Evolutionary conservation across 2,797 vertebrate species (phyloP).

Genomic region (Poecilia wingei): DNA sequence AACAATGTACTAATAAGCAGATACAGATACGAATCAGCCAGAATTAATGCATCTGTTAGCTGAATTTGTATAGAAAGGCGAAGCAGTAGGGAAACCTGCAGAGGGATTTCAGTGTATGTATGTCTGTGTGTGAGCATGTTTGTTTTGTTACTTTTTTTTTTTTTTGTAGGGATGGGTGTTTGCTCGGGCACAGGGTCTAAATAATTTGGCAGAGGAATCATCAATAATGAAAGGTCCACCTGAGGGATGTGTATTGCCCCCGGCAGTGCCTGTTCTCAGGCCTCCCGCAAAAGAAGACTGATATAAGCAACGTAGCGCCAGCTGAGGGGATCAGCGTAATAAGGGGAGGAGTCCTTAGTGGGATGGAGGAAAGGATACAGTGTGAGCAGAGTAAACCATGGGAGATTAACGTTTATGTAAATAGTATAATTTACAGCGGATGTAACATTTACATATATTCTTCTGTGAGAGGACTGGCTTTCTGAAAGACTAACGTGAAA

Average conservation of each 20-base stretch:
- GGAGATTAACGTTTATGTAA: conserved; percentile 71
- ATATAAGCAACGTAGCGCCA: conserved; percentile 42
- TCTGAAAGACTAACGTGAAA: conserved; percentile 28
- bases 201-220: conserved; percentile 87
- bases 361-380: conserved; percentile 9
- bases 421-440: conserved; percentile 67
- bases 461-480: conserved; percentile 32
- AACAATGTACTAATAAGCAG: conserved; percentile 33
- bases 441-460: conserved; percentile 31
- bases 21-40: conserved; percentile 46
- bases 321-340: conserved; percentile 46
- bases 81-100: conserved; percentile 21
- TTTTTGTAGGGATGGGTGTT: conserved; percentile 45
- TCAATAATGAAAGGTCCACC: conserved; percentile 87
- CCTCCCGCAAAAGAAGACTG: conserved; percentile 64
- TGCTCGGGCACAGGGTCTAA: conserved; percentile 73
- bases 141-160: conserved; percentile 35
- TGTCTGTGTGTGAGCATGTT: conserved; percentile 46
- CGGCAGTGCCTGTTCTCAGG: conserved; percentile 77
- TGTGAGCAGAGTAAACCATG: conserved; percentile 54
- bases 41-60: conserved; percentile 62
- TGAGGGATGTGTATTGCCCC: conserved; percentile 85
- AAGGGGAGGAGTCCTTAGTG: conserved; percentile 13
- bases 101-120: conserved; percentile 46
- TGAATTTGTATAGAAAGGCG: conserved; percentile 44